A percentile compares a stretch with the other conserved stretches of the same genome.
Evolutionary conservation across 2,113 vertebrate species (phyloP).

Genomic region (Esox niger): DNA sequence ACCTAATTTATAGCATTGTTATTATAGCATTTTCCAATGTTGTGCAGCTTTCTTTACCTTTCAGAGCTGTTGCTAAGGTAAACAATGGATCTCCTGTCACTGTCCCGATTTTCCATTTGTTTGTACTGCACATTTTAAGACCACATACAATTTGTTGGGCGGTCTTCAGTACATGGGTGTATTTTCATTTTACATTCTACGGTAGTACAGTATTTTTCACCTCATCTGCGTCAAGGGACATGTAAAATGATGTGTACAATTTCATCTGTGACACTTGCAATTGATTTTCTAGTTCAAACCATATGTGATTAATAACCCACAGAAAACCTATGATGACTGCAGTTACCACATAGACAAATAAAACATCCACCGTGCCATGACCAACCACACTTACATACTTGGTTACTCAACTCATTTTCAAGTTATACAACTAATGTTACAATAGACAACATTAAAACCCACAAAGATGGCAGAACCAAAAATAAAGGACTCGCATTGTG

Average conservation of each 20-base stretch:
- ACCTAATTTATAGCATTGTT: too few relatives aligned
- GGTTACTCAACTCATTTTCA: constrained; percentile 47
- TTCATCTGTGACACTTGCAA: constrained; percentile 72
- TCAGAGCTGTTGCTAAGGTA: too few relatives aligned
- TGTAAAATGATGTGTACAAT: constrained; percentile 66
- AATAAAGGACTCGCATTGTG: too few relatives aligned
- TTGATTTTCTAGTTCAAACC: constrained; percentile 67
- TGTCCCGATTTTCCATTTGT: too few relatives aligned
- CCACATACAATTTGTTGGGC: too few relatives aligned
- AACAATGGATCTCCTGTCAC: too few relatives aligned
- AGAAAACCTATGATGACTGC: constrained; percentile 67
- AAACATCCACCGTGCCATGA: constrained; percentile 68
- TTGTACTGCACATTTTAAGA: too few relatives aligned
- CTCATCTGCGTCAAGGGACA: constrained; percentile 48
- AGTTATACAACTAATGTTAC: constrained; percentile 17
- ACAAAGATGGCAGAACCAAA: too few relatives aligned
- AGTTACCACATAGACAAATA: constrained; percentile 68
- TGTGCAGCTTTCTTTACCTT: too few relatives aligned
- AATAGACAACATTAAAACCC: too few relatives aligned
- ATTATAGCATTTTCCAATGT: too few relatives aligned
- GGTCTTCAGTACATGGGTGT: constrained; percentile 16
- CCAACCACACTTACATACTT: constrained; percentile 52
- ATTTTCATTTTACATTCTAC: constrained; percentile 53
- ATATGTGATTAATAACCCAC: constrained; percentile 72
- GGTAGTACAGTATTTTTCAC: constrained; percentile 55